Percentiles rank a stretch among this genome's conserved stretches.
These are phyloP conservation scores for Echeneis naucrates DNA, from an alignment of 2,797 vertebrate genomes.

Conservation along the genomic window DNA sequence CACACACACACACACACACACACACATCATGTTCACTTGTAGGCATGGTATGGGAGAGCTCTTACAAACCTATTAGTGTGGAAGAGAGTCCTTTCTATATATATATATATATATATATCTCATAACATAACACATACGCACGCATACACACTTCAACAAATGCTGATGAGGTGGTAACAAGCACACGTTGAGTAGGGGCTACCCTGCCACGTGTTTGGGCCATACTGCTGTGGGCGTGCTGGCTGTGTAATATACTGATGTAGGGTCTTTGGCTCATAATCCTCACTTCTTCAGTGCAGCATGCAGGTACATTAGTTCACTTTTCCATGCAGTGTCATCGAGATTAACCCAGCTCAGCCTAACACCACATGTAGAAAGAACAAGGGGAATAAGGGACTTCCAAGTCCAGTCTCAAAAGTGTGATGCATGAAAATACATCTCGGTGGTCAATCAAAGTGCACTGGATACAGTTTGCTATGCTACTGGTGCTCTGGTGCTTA, in stretches of 20 bases:
- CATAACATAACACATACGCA: conserved; percentile 19
- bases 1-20: no score
- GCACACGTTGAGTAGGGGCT: conserved; percentile 42
- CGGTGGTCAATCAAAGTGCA: not conserved
- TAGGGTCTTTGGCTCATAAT: conserved; percentile 38
- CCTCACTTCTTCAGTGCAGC: not conserved
- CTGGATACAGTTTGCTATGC: not conserved
- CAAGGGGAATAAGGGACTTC: not conserved
- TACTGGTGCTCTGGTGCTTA: not conserved
- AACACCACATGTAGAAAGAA: no score
- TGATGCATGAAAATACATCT: no score
- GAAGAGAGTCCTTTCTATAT: conserved; percentile 41
- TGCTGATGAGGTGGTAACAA: conserved; percentile 18
- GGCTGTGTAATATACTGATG: conserved; percentile 28
- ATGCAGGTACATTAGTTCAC: not conserved
- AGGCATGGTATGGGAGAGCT: conserved; percentile 64
- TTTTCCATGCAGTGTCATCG: not conserved
- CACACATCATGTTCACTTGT: conserved; percentile 50
- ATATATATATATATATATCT: no score
- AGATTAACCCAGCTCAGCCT: not conserved
- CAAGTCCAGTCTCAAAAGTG: not conserved
- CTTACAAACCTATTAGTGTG: conserved; percentile 57
- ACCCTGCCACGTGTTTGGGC: conserved; percentile 41
- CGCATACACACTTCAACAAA: conserved; percentile 20
- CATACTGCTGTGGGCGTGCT: conserved; percentile 18